Percentiles rank a stretch among this genome's conserved stretches.
Evolutionary conservation across 2,888 invertebrate species (phyloP).

Genomic region (Agriopis marginaria): DNA sequence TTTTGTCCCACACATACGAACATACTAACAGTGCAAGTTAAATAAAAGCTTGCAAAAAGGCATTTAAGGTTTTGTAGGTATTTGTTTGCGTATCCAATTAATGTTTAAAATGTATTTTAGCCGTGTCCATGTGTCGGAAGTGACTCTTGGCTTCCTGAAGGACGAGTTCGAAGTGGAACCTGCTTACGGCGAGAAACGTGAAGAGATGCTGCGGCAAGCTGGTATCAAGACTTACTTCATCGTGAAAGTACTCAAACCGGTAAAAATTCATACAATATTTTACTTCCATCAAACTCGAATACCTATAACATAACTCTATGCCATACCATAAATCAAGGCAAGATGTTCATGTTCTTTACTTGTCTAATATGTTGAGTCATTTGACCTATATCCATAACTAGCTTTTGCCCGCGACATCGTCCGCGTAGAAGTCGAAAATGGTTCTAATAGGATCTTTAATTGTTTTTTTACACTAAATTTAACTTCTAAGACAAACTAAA

Average conservation of each 20-base stretch:
- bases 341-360: conserved; percentile 8
- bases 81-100: too few species aligned
- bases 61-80: neutral
- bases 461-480: too few species aligned
- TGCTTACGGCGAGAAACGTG: conserved; percentile 95
- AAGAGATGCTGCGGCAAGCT: conserved; percentile 94
- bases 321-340: conserved; percentile 6
- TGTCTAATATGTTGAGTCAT: conserved; percentile 11
- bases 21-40: too few species aligned
- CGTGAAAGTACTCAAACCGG: conserved; percentile 93
- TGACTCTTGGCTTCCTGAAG: conserved; percentile 94
- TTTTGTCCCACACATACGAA: too few species aligned
- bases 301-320: neutral
- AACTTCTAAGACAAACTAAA: too few species aligned
- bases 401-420: too few species aligned
- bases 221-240: conserved; percentile 97
- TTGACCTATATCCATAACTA: conserved; percentile 24
- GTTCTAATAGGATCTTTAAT: too few species aligned
- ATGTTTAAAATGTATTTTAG: conserved; percentile 76
- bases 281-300: neutral
- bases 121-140: conserved; percentile 97
- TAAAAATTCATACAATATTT: conserved; percentile 52
- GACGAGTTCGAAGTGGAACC: conserved; percentile 97
- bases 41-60: neutral
- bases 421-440: too few species aligned